These are phyloP conservation scores for Ancistrus triradiatus DNA, from an alignment of 2,113 vertebrate species.

Conservation along the genomic window DNA sequence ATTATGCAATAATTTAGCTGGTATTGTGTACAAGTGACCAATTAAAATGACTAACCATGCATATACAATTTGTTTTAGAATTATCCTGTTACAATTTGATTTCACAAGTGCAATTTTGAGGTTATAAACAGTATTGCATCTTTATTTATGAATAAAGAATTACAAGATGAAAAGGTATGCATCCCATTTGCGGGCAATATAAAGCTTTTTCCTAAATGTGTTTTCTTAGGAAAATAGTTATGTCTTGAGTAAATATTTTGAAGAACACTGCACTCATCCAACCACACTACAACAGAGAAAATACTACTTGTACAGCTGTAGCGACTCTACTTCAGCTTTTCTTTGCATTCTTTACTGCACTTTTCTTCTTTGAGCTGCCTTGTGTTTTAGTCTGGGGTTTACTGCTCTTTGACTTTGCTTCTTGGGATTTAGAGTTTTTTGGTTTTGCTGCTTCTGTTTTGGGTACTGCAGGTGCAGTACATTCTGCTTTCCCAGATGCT, in stretches of 20 bases:
- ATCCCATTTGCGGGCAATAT: background rate
- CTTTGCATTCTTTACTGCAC: constrained; percentile 21
- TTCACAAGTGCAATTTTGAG: no score
- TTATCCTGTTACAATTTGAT: no score
- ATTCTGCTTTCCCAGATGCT: background rate
- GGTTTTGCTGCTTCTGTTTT: constrained; percentile 10
- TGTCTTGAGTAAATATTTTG: background rate
- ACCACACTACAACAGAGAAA: background rate
- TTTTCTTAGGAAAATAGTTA: constrained; percentile 1
- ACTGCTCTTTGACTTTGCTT: constrained; percentile 13
- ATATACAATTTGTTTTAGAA: no score
- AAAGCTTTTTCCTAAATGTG: background rate
- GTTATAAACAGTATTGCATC: background rate
- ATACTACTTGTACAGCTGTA: no score
- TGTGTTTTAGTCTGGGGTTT: constrained; percentile 39
- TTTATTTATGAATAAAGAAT: constrained; percentile 29
- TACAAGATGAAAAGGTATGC: constrained; percentile 8
- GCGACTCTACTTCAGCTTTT: constrained; percentile 26
- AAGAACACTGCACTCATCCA: constrained; percentile 12
- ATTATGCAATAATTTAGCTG: no score
- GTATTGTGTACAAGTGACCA: no score
- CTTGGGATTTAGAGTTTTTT: constrained; percentile 27
- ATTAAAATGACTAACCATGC: no score
- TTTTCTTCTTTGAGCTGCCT: constrained; percentile 36
- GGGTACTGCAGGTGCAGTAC: background rate